phyloP scores from a whole-genome alignment of 2,888 invertebrate species.

The Polietes domitor region DNA sequence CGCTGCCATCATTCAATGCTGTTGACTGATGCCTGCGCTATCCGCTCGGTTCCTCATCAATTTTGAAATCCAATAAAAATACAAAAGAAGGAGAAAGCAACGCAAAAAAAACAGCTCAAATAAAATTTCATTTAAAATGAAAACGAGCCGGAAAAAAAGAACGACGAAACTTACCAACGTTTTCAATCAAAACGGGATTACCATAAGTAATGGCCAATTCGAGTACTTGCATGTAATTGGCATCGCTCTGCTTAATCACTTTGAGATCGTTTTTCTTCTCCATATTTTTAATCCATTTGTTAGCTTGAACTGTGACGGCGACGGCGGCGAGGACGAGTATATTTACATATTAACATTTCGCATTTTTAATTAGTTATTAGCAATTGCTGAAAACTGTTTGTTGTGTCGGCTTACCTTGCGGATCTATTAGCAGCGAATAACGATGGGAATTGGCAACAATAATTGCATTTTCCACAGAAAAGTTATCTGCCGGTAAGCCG shows the following conservation, averaged over 20 bases:
- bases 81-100: background rate
- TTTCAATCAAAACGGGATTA: slow-evolving; percentile 92
- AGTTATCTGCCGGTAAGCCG: slow-evolving; percentile 93
- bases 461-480: slow-evolving; percentile 96
- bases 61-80: slow-evolving; percentile 15
- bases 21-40: background rate
- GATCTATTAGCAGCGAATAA: slow-evolving; percentile 97
- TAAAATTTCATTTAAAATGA: background rate
- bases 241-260: slow-evolving; percentile 92
- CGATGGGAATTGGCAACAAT: slow-evolving; percentile 92
- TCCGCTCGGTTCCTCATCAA: background rate
- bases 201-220: slow-evolving; percentile 92
- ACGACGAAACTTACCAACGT: slow-evolving; percentile 83
- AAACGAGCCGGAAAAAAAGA: background rate
- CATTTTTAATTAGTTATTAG: slow-evolving; percentile 2
- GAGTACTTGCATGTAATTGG: slow-evolving; percentile 89
- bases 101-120: background rate
- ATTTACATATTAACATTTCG: background rate
- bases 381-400: background rate
- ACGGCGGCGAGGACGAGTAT: slow-evolving; percentile 17
- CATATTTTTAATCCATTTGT: slow-evolving; percentile 97
- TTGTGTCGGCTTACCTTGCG: slow-evolving; percentile 88
- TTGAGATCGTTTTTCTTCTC: slow-evolving; percentile 91
- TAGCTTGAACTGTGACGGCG: slow-evolving; percentile 90
- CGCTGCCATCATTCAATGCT: background rate